phyloP scores from a whole-genome alignment of 2,113 vertebrate genomes.

The Chloroceryle aenea region DNA sequence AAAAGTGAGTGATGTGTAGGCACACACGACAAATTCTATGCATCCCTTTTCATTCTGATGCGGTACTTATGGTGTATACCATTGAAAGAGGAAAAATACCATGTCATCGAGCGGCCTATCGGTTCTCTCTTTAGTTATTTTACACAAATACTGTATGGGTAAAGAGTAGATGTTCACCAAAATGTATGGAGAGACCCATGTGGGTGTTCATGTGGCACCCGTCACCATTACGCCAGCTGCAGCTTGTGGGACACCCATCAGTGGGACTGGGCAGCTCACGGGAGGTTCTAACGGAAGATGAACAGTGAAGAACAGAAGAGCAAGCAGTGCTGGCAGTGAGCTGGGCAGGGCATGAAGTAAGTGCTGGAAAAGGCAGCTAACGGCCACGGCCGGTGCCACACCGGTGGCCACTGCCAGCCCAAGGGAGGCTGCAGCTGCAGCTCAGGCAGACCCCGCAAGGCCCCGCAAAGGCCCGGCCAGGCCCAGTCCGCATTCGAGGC shows the following conservation, averaged over 20 bases:
- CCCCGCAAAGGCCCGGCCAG: not conserved
- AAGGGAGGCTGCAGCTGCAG: not conserved
- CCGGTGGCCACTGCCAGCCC: rapidly evolving
- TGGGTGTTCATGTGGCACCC: rapidly evolving
- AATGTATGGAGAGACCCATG: rapidly evolving
- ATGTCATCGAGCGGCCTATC: not conserved
- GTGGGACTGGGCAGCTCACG: rapidly evolving
- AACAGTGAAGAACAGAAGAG: rapidly evolving
- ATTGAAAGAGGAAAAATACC: not conserved
- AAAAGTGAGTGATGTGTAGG: not conserved
- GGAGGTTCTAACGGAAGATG: not conserved
- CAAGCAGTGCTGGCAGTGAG: rapidly evolving
- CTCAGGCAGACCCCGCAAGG: not conserved
- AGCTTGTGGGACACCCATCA: rapidly evolving
- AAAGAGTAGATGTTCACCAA: not conserved
- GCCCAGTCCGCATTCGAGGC: not conserved
- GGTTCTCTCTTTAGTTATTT: not conserved
- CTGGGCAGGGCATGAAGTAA: no score
- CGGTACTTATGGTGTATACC: not conserved
- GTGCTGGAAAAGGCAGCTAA: rapidly evolving
- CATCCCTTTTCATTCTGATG: not conserved
- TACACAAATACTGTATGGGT: rapidly evolving
- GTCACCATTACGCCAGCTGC: rapidly evolving
- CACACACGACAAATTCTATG: not conserved
- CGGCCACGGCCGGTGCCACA: not conserved